phyloP scores from a whole-genome alignment of 2,113 vertebrate genomes.

The Corythoichthys intestinalis region DNA sequence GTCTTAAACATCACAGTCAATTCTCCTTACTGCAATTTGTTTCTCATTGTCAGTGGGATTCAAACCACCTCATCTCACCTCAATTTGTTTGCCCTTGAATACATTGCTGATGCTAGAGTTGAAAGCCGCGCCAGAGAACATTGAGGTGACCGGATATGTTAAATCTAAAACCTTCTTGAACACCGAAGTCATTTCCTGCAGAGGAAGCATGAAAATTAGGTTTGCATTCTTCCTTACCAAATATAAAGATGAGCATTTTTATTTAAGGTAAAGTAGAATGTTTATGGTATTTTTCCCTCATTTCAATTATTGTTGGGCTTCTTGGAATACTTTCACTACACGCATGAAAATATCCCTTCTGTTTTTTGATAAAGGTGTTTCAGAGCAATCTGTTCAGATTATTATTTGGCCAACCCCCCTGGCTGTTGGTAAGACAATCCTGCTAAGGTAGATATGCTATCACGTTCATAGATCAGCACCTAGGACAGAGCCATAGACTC shows the following conservation, averaged over 20 bases:
- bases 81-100: slow-evolving; percentile 90
- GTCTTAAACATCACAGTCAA: background rate
- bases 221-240: background rate
- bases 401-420: slow-evolving; percentile 1
- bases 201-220: background rate
- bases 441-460: slow-evolving; percentile 16
- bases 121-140: slow-evolving; percentile 91
- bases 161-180: slow-evolving; percentile 85
- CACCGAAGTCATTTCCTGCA: slow-evolving; percentile 85
- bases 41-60: background rate
- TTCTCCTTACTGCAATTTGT: background rate
- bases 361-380: background rate
- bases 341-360: background rate
- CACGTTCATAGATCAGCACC: slow-evolving; percentile 6
- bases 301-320: background rate
- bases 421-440: slow-evolving; percentile 4
- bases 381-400: background rate
- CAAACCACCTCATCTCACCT: slow-evolving; percentile 69
- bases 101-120: slow-evolving; percentile 82
- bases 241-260: background rate
- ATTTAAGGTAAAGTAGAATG: background rate
- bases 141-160: slow-evolving; percentile 92
- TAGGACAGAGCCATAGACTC: slow-evolving; percentile 19
- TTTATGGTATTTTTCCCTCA: background rate
- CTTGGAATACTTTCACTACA: background rate